Conservation (phyloP, 1,140 invertebrate species). For the Sarcophaga peregrina region DNA sequence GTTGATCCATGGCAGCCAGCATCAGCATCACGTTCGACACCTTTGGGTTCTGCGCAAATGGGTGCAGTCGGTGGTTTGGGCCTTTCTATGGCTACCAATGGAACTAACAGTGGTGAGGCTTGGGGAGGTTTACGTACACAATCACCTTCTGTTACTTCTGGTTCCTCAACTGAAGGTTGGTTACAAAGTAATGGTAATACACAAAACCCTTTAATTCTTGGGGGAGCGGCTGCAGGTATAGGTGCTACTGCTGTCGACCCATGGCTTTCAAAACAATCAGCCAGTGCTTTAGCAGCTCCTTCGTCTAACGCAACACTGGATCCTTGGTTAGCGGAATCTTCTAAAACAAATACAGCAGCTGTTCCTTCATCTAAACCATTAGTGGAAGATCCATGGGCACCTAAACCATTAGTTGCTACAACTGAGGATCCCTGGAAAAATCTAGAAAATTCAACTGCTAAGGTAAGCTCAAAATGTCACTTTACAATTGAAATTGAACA, state of each 20-base stretch:
- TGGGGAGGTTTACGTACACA: conserved; percentile 59
- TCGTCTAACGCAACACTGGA: conserved; percentile 43
- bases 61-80: conserved; percentile 52
- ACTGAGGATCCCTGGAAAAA: conserved; percentile 63
- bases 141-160: conserved; percentile 62
- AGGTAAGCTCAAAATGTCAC: conserved; percentile 48
- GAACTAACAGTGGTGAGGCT: conserved; percentile 50
- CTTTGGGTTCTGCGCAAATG: conserved; percentile 47
- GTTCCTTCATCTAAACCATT: conserved; percentile 42
- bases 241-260: conserved; percentile 48
- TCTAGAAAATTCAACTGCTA: conserved; percentile 50
- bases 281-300: conserved; percentile 44
- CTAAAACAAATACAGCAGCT: conserved; percentile 49
- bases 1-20: conserved; percentile 73
- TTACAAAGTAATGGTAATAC: conserved; percentile 62
- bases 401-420: conserved; percentile 68
- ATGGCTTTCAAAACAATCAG: conserved; percentile 56
- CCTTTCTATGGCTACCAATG: conserved; percentile 31
- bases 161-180: conserved; percentile 64
- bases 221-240: conserved; percentile 50
- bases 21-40: conserved; percentile 47
- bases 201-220: conserved; percentile 41
- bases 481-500: no score
- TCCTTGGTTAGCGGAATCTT: conserved; percentile 41
- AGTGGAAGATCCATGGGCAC: conserved; percentile 60